Percentiles rank a stretch among this genome's conserved stretches.
Conservation (phyloP, 2,113 vertebrate genomes). For the Patagioenas fasciata region DNA sequence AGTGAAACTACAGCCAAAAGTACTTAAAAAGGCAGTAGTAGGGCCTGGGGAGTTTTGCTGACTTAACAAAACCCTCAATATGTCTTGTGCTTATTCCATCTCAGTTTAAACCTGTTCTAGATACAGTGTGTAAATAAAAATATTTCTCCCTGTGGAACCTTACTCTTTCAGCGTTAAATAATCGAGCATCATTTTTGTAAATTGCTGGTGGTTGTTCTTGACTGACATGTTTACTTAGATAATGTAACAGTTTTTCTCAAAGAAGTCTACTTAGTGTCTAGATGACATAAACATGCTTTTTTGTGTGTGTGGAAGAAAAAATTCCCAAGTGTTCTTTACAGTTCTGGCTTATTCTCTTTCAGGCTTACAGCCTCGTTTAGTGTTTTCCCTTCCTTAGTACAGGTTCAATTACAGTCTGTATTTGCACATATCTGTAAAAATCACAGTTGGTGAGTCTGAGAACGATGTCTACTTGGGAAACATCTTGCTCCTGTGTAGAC, state of each 20-base stretch:
- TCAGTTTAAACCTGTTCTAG: conserved; percentile 36
- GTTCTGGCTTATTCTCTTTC: conserved; percentile 41
- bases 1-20: background rate
- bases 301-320: conserved; percentile 34
- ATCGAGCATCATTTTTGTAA: conserved; percentile 73
- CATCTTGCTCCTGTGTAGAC: background rate
- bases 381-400: conserved; percentile 26
- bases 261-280: conserved; percentile 78
- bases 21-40: background rate
- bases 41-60: background rate
- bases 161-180: conserved; percentile 68
- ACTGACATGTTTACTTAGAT: conserved; percentile 81
- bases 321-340: conserved; percentile 61
- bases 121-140: conserved; percentile 72
- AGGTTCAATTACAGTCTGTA: background rate
- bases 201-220: conserved; percentile 79
- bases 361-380: conserved; percentile 31
- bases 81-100: background rate
- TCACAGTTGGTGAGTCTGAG: background rate
- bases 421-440: background rate
- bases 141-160: conserved; percentile 60
- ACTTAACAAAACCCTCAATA: background rate
- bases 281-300: conserved; percentile 70
- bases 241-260: conserved; percentile 78
- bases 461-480: background rate